phyloP scores from a whole-genome alignment of 2,113 vertebrate species.

The Embiotoca jacksoni region DNA sequence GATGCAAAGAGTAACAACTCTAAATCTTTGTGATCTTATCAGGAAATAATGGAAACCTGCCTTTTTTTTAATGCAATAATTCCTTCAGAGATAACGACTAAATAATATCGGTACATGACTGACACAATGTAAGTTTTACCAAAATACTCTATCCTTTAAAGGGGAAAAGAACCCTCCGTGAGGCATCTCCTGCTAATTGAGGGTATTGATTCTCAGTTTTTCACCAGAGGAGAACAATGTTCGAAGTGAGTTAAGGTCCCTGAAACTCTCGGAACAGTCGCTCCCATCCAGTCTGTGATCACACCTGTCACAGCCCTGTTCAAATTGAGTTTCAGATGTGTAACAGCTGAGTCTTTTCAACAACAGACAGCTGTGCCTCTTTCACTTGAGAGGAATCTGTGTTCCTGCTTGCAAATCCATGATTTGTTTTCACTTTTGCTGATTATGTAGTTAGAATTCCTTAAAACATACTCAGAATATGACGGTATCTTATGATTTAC shows the following conservation, averaged over 20 bases:
- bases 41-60: not conserved
- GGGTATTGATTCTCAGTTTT: constrained; percentile 30
- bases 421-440: constrained; percentile 11
- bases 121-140: constrained; percentile 8
- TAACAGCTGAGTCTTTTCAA: constrained; percentile 41
- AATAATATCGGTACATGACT: not conserved
- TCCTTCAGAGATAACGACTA: not conserved
- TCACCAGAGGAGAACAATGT: not conserved
- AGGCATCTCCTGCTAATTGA: constrained; percentile 40
- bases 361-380: constrained; percentile 43
- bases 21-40: not conserved
- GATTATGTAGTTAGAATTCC: constrained; percentile 33
- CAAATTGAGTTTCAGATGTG: constrained; percentile 35
- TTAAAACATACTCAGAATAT: constrained; percentile 25
- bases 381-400: constrained; percentile 38
- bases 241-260: not conserved
- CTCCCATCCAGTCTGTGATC: not conserved
- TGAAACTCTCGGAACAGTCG: not conserved
- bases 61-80: not conserved
- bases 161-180: not conserved
- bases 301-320: constrained; percentile 34
- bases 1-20: too few relatives aligned
- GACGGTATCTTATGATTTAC: not conserved
- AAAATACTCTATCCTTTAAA: constrained; percentile 25
- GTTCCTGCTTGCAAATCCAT: constrained; percentile 8